Base-by-base conservation (phyloP, 2,113 vertebrate genomes). In the Circaetus cinerascens region DNA sequence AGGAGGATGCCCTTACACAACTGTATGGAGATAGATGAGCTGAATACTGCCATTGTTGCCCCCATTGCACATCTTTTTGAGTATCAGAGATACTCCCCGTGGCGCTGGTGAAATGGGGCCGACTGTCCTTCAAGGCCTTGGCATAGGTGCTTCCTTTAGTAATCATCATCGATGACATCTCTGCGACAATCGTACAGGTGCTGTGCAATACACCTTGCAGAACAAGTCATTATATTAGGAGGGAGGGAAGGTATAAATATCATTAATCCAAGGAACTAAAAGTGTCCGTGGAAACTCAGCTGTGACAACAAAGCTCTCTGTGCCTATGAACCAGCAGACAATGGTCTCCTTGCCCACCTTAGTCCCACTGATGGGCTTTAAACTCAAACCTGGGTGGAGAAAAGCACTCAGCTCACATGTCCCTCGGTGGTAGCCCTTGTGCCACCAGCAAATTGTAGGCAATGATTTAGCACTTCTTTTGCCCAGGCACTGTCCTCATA, bases 101-200 rank as follows among this genome's bases (percentile, higher is more conserved):
- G 5, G 32, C 43, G 48, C 55, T 48, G 10, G 11, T 63, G 17
- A 88, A 56, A 71, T 53, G 27, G 13, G n/a, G 10, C 10, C 3
- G 1, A 43, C 32, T 62, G 0, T 59, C 23, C n/a, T 93, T 50
- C 50, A 60, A 66, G 27, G 63, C 27, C 7, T 43, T 86, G 67
- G 30, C 25, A 43, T 5, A 34, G 21, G 4, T 46, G 9, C n/a
- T 92, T 60, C 27, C 50, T 69, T 83, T 23, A 72, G 26, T 43
- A 32, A 38, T 78, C 77, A 34, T 71, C 45, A 46, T 30, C 4
- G 4, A 8, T 51, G 57, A 32, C 22, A 78, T 3, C 34, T 50
- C 75, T 64, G 48, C 0, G 0, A 36, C 43, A 59, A 32, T 63
- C 7, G 5, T 7, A 62, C 27, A 80, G 36, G 46, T 1, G 0